Evolutionary conservation across 2,797 vertebrate genomes (phyloP), one percentile per base, ranked within the genome.

Genomic region (Emys orbicularis): DNA sequence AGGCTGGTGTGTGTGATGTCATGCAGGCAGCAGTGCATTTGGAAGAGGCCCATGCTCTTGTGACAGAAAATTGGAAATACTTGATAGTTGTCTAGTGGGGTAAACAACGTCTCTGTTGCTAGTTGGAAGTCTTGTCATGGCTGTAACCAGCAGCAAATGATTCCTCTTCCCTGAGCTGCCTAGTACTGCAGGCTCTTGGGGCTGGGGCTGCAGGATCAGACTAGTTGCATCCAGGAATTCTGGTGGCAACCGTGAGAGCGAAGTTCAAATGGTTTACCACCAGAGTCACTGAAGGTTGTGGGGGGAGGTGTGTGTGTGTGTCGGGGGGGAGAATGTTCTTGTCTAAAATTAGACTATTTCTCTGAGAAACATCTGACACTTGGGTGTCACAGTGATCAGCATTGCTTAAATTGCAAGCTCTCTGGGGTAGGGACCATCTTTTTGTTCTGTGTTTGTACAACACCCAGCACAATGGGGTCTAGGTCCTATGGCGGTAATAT

Each of bases 11-110:
- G 8, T 88, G 59, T 94, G 92, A 88, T 84, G 81, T 89, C 94
- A 88, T 94, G 82, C n/a, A 53, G 81, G 52, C 86, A 82, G 86
- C 79, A 94, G 83, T 72, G 91, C 81, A 54, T 94, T 82, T 94
- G 53, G 72, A 79, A 76, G 54, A 84, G 15, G 10, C 41, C 41
- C 13, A 19, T 2, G 19, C 59, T 19, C 87, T 83, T 54, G 85
- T 77, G 29, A 49, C 81, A 81, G 49, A 85, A 54, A 94, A 74
- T 21, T 53, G 49, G 37, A 31, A 49, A 53, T 84, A 31, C 31
- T 82, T 3, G 5, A 65, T 29, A 84, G 44, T 12, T 85, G 79
- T 56, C 61, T 54, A 83, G 53, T 21, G 3, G 12, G 54, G 23
- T 81, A 49, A 79, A 34, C n/a, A 54, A 21, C 16, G 3, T 41